These are phyloP conservation scores for Drosophila punjabiensis DNA, from an alignment of 1,140 invertebrate genomes.

Conservation along the genomic window DNA sequence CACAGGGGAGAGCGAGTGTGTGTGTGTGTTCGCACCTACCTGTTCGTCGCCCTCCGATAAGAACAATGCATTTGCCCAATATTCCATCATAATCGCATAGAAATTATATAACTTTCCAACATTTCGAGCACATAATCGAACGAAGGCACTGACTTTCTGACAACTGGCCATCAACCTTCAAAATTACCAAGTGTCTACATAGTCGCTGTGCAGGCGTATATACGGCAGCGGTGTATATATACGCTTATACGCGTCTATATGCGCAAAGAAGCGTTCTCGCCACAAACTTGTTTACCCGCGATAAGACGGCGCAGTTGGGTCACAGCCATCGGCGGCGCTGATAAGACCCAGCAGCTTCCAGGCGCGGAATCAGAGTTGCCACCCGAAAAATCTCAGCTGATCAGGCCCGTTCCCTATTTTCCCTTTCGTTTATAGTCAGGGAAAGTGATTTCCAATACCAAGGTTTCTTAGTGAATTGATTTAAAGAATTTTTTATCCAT, in stretches of 20 bases:
- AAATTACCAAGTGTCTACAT: constrained; percentile 8
- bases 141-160: constrained; percentile 13
- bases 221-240: constrained; percentile 1
- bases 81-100: constrained; percentile 10
- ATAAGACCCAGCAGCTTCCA: constrained; percentile 32
- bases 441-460: neutral
- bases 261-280: constrained; percentile 28
- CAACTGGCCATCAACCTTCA: constrained; percentile 16
- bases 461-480: neutral
- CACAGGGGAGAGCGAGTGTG: constrained; percentile 1
- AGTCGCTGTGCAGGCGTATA: constrained; percentile 12
- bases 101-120: constrained; percentile 58
- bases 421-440: neutral
- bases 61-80: constrained; percentile 62
- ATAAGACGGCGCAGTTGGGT: constrained; percentile 57
- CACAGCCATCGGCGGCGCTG: constrained; percentile 38
- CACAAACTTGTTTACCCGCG: constrained; percentile 61
- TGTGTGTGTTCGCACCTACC: constrained; percentile 56
- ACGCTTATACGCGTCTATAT: constrained; percentile 22
- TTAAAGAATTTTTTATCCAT: neutral
- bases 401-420: neutral
- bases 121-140: constrained; percentile 41
- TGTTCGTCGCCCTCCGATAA: constrained; percentile 66
- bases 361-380: neutral
- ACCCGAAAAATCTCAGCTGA: neutral